Evolutionary conservation across 2,797 vertebrate species (phyloP).

Genomic region (Mormyrops attenuatus): DNA sequence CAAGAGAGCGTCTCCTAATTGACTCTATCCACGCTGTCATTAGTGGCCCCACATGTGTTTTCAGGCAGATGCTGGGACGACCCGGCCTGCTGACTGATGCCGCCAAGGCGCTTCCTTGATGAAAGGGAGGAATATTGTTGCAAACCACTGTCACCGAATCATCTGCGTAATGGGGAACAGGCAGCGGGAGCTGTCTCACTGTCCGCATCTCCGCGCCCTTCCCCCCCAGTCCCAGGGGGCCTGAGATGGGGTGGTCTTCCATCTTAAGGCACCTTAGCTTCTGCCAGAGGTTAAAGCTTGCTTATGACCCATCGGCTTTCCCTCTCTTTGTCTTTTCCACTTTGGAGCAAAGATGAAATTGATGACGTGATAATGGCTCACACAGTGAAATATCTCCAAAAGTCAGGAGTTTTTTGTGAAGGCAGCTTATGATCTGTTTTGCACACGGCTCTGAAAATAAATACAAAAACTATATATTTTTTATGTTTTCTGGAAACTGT

Average conservation of each 20-base stretch:
- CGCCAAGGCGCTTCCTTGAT: slow-evolving; percentile 54
- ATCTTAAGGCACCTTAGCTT: slow-evolving; percentile 26
- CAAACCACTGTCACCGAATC: slow-evolving; percentile 61
- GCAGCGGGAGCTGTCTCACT: slow-evolving; percentile 2
- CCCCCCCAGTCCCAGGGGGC: slow-evolving; percentile 24
- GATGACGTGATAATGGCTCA: not conserved
- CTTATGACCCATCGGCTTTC: not conserved
- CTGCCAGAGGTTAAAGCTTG: not conserved
- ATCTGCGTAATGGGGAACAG: slow-evolving; percentile 64
- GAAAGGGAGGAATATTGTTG: slow-evolving; percentile 52
- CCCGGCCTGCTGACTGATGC: slow-evolving; percentile 48
- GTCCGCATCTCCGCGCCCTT: not conserved
- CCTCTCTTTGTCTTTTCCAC: slow-evolving; percentile 5
- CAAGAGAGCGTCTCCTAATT: slow-evolving; percentile 11
- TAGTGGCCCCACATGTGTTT: slow-evolving; percentile 53
- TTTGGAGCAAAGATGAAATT: slow-evolving; percentile 13
- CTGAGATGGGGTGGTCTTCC: slow-evolving; percentile 29
- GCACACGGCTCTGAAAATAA: not conserved
- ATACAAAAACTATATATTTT: not conserved
- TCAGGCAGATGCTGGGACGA: slow-evolving; percentile 47
- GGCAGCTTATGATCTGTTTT: not conserved
- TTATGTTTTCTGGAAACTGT: not conserved
- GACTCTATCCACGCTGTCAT: slow-evolving; percentile 13
- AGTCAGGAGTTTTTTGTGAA: not conserved
- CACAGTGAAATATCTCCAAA: slow-evolving; percentile 13